phyloP scores from a whole-genome alignment of 2,113 vertebrate species.

The Todiramphus chloris region DNA sequence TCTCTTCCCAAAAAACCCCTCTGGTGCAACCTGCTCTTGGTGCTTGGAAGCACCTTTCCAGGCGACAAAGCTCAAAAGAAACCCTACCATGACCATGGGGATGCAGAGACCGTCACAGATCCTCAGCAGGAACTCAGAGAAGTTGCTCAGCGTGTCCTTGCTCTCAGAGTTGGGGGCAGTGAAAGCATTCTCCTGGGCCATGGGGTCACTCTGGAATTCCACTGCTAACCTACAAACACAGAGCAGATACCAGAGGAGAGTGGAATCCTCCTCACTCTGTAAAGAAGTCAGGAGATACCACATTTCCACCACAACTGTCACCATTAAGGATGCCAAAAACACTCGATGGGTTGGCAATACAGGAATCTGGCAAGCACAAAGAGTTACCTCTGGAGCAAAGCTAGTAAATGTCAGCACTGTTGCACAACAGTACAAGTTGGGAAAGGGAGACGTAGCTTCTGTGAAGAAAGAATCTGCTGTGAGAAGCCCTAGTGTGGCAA shows the following conservation, averaged over 20 bases:
- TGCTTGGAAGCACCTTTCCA: background rate
- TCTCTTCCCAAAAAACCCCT: background rate
- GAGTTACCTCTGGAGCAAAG: background rate
- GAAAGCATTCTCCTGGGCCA: conserved; percentile 86
- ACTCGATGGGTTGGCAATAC: background rate
- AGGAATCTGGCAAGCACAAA: background rate
- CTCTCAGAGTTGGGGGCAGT: conserved; percentile 80
- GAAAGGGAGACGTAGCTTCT: background rate
- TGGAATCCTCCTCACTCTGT: background rate
- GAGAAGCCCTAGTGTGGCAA: background rate
- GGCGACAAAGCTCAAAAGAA: background rate
- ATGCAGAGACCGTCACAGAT: conserved; percentile 89
- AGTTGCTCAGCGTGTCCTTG: conserved; percentile 80
- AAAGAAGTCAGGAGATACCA: background rate
- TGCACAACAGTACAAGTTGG: background rate
- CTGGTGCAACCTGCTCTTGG: background rate
- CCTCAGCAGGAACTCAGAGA: conserved; percentile 85
- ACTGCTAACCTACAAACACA: conserved; percentile 81
- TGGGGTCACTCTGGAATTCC: conserved; percentile 82
- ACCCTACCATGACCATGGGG: conserved; percentile 85
- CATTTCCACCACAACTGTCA: background rate
- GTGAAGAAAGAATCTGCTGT: background rate
- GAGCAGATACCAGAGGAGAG: background rate
- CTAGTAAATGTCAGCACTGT: background rate
- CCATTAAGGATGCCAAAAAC: background rate